These are phyloP conservation scores for Amaurobius ferox DNA, from an alignment of 2,888 invertebrate genomes.

Conservation along the genomic window DNA sequence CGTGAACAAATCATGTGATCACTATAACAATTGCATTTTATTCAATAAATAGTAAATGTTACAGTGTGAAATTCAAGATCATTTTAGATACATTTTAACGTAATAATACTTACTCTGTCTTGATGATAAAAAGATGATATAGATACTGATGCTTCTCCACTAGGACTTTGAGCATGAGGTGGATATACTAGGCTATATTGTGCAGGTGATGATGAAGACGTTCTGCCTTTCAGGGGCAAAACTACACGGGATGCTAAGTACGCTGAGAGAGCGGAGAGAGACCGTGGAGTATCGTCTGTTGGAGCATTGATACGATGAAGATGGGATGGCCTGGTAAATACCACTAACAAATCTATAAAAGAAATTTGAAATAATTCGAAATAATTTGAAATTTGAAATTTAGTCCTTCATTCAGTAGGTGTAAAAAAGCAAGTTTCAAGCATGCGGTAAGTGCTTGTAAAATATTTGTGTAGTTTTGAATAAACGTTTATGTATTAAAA, in stretches of 20 bases:
- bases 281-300: slow-evolving; percentile 85
- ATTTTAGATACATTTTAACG: too few relatives aligned
- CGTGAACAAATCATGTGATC: too few relatives aligned
- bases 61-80: too few relatives aligned
- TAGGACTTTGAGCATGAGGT: slow-evolving; percentile 77
- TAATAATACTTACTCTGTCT: slow-evolving; percentile 83
- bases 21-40: too few relatives aligned
- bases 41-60: too few relatives aligned
- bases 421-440: too few relatives aligned
- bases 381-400: too few relatives aligned
- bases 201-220: slow-evolving; percentile 72
- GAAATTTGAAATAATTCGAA: too few relatives aligned
- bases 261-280: slow-evolving; percentile 84
- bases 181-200: slow-evolving; percentile 74
- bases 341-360: slow-evolving; percentile 84
- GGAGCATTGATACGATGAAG: slow-evolving; percentile 76
- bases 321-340: slow-evolving; percentile 87
- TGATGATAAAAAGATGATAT: slow-evolving; percentile 89
- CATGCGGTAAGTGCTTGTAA: too few relatives aligned
- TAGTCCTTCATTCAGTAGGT: too few relatives aligned
- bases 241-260: slow-evolving; percentile 75
- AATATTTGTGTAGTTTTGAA: too few relatives aligned
- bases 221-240: slow-evolving; percentile 73
- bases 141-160: slow-evolving; percentile 79
- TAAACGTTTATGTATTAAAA: too few relatives aligned